Evolutionary conservation across 2,797 vertebrate species (phyloP).

Genomic region (Apogon talboti): DNA sequence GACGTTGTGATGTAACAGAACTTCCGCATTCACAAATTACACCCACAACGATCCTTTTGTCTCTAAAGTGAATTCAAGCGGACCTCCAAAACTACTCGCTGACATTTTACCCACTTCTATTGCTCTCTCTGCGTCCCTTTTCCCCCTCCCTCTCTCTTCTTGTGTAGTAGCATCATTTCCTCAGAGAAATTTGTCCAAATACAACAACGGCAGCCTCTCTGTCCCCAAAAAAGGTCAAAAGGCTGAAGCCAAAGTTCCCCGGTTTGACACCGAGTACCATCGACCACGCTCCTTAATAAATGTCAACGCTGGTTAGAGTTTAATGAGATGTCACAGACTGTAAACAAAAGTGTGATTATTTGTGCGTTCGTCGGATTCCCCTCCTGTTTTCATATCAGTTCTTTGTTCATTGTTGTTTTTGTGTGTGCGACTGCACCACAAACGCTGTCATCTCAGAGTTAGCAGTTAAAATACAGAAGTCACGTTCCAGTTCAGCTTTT

Average conservation of each 20-base stretch:
- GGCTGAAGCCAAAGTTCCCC: conserved; percentile 18
- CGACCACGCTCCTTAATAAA: conserved; percentile 46
- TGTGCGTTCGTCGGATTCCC: not conserved
- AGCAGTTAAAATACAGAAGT: not conserved
- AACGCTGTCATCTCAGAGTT: not conserved
- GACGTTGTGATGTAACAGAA: conserved; percentile 55
- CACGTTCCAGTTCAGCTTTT: not conserved
- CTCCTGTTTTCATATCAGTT: not conserved
- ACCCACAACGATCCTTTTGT: conserved; percentile 74
- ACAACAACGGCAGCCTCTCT: conserved; percentile 41
- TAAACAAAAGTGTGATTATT: conserved; percentile 29
- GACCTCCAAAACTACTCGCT: conserved; percentile 26
- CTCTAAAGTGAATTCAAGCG: conserved; percentile 18
- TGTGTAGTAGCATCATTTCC: not conserved
- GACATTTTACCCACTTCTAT: conserved; percentile 52
- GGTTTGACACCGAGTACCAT: conserved; percentile 1
- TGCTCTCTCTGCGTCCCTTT: not conserved
- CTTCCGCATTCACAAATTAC: conserved; percentile 55
- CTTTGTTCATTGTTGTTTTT: conserved; percentile 20
- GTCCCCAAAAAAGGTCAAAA: conserved; percentile 28
- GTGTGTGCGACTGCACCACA: not conserved
- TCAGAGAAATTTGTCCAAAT: conserved; percentile 29
- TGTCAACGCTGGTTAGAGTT: conserved; percentile 31
- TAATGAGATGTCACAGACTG: not conserved
- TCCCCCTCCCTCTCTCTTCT: not conserved